Conservation (phyloP, 2,888 invertebrate genomes). For the Tricholauxania praeusta region DNA sequence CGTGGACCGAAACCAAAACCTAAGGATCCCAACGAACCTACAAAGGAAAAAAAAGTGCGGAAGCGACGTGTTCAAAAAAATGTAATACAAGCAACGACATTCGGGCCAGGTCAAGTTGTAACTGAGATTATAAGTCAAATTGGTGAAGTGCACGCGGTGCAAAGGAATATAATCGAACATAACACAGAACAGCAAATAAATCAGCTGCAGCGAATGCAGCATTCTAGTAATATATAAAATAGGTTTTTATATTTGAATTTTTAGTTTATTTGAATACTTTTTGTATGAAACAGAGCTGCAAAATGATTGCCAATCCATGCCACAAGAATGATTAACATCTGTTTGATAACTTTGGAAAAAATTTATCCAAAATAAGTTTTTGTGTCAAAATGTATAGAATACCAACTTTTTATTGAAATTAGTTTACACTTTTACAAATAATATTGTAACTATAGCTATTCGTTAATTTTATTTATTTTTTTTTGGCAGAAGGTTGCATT, state of each 20-base stretch:
- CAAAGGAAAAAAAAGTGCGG: slow-evolving; percentile 51
- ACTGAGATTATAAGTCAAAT: neutral
- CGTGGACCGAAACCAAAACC: slow-evolving; percentile 65
- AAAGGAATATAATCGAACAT: slow-evolving; percentile 15
- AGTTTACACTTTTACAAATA: too few relatives aligned
- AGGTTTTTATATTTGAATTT: too few relatives aligned
- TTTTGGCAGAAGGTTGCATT: too few relatives aligned
- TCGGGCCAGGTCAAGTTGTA: neutral
- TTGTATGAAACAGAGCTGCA: too few relatives aligned
- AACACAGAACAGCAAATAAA: slow-evolving; percentile 41
- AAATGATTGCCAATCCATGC: too few relatives aligned
- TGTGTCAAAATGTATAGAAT: neutral
- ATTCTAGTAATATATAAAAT: slow-evolving; percentile 23
- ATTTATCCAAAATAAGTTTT: neutral
- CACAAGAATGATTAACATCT: too few relatives aligned
- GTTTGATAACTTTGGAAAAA: too few relatives aligned
- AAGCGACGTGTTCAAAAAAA: slow-evolving; percentile 54
- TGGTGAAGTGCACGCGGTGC: neutral
- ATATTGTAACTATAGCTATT: too few relatives aligned
- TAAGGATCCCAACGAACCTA: slow-evolving; percentile 42
- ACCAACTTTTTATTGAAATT: too few relatives aligned
- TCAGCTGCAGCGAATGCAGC: slow-evolving; percentile 46
- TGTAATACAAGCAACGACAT: neutral
- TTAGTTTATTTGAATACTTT: too few relatives aligned
- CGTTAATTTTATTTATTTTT: too few relatives aligned